A percentile compares a stretch with the other conserved stretches of the same genome.
Conservation (phyloP, 2,888 invertebrate genomes). For the Diarsia brunnea region DNA sequence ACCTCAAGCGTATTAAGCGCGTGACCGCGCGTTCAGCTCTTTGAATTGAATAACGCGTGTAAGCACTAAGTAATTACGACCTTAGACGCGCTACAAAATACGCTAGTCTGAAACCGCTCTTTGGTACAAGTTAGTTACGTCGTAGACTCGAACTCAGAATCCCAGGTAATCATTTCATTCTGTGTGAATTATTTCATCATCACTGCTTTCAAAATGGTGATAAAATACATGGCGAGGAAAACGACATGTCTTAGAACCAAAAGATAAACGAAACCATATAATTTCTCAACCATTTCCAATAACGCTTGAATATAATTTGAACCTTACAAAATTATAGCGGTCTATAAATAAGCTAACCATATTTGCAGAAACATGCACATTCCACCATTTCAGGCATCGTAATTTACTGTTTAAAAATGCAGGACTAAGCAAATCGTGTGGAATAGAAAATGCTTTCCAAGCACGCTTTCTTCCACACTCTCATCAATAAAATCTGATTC, state of each 20-base stretch:
- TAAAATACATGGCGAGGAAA: not conserved
- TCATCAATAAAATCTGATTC: slow-evolving; percentile 46
- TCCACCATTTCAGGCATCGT: slow-evolving; percentile 12
- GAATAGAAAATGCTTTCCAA: slow-evolving; percentile 45
- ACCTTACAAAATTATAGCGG: not conserved
- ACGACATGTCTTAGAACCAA: not conserved
- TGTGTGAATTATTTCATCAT: not conserved
- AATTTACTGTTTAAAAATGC: slow-evolving; percentile 46
- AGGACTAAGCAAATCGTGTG: slow-evolving; percentile 24
- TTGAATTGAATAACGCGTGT: not conserved
- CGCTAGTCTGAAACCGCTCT: not conserved
- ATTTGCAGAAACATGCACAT: slow-evolving; percentile 17
- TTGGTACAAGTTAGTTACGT: not conserved
- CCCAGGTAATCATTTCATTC: not conserved
- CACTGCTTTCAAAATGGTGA: not conserved
- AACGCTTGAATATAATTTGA: not conserved
- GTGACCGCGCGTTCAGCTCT: not conserved
- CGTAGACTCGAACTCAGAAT: not conserved
- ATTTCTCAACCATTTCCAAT: not conserved
- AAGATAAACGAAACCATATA: not conserved
- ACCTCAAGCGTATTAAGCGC: not conserved
- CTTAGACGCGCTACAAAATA: not conserved
- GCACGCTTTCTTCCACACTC: slow-evolving; percentile 38
- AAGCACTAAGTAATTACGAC: not conserved
- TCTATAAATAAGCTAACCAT: slow-evolving; percentile 9